Evolutionary conservation across 2,888 invertebrate species (phyloP), one percentile per base, ranked within the genome.

Genomic region (Agrilus mali): DNA sequence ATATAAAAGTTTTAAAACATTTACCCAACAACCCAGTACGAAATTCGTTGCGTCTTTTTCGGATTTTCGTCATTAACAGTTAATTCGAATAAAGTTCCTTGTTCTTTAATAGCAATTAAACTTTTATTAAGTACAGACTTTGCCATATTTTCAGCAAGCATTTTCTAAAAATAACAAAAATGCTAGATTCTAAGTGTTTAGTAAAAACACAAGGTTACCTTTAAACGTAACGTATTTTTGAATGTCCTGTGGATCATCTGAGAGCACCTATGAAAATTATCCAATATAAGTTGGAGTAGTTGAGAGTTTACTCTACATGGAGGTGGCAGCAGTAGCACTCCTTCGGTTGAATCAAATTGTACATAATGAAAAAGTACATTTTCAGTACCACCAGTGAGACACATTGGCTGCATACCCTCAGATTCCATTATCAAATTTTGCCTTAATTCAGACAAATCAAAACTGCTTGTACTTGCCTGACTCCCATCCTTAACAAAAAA

Each of bases 11-110:
- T 32, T 14, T 42, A 41, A 40, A 48, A 40, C 48, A 51, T 71
- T 69, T 68, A 82, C 84, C 87, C 88, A 33, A 86, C 75, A 45
- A 86, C 85, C 88, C 86, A 88, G 64, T 83, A 89, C 33, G 69
- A 70, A 46, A 78, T 72, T 69, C 55, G 77, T 71, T 46, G 47
- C 47, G 50, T 53, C 44, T 61, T 65, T 57, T 69, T 68, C 40
- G 53, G 52, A 50, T 53, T 58, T 56, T 66, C 54, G 66, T 62
- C 55, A 64, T 60, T 59, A 70, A 56, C 63, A 2, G 73, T 70
- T 47, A 73, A 77, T 58, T 80, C 77, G 65, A 86, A 85, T 46
- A 89, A 65, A 52, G 86, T 76, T 3, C 88, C 89, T 54, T 89
- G 82, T 57, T 93, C 93, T 61, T 86, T 86, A 20, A 89, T 80